Percentiles rank a stretch among this genome's conserved stretches.
Conservation (phyloP, 2,888 invertebrate species). For the Caenorhabditis imperialis region DNA sequence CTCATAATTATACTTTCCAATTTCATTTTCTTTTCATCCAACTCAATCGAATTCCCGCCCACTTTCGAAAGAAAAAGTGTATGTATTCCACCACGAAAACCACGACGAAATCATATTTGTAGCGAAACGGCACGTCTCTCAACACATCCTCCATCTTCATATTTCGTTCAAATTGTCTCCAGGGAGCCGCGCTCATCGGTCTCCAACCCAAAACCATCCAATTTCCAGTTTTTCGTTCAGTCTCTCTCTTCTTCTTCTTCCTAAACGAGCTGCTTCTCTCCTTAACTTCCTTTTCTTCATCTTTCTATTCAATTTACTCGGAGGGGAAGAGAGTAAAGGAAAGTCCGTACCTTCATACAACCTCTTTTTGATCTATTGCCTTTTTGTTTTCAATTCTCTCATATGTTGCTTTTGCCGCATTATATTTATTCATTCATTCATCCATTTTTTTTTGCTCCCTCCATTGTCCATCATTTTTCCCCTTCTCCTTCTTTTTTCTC, state of each 20-base stretch:
- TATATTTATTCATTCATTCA: slow-evolving; percentile 36
- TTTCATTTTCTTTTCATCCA: not conserved
- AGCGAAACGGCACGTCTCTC: slow-evolving; percentile 3
- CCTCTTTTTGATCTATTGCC: not conserved
- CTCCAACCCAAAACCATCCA: slow-evolving; percentile 46
- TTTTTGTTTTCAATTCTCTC: not conserved
- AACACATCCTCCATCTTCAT: slow-evolving; percentile 52
- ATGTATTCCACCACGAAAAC: too few species aligned
- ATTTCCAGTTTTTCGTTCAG: slow-evolving; percentile 50
- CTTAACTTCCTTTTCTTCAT: slow-evolving; percentile 13
- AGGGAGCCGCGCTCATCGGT: slow-evolving; percentile 42
- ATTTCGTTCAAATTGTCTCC: slow-evolving; percentile 39
- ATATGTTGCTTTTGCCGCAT: slow-evolving; percentile 19
- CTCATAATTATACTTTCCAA: too few species aligned
- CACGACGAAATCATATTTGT: slow-evolving; percentile 49
- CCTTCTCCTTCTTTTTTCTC: slow-evolving; percentile 1
- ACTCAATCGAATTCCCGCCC: not conserved
- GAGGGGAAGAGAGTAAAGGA: too few species aligned
- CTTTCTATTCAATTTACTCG: slow-evolving; percentile 41
- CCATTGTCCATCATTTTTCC: slow-evolving; percentile 14
- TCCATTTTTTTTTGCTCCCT: slow-evolving; percentile 8
- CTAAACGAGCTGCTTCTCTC: slow-evolving; percentile 14
- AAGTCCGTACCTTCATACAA: too few species aligned
- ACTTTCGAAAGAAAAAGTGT: too few species aligned
- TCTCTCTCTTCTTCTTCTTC: slow-evolving; percentile 9